Evolutionary conservation across 2,113 vertebrate genomes (phyloP).

Genomic region (Muscicapa adusta): DNA sequence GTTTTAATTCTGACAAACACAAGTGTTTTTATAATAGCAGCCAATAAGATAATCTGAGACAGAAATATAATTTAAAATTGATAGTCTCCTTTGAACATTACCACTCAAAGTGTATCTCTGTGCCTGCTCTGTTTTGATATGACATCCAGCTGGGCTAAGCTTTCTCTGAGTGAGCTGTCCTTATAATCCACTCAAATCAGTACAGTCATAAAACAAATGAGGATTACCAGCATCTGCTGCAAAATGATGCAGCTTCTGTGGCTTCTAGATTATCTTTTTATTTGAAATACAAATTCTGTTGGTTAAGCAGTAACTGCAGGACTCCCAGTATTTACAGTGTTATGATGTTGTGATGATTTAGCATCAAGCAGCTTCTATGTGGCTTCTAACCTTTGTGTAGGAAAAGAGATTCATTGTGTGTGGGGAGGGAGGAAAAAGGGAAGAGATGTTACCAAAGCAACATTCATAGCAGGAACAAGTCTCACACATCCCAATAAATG

Average conservation of each 20-base stretch:
- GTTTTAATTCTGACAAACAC: not conserved
- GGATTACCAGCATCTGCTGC: constrained; percentile 9
- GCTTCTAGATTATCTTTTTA: not conserved
- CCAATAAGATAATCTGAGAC: not conserved
- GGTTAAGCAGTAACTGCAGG: not conserved
- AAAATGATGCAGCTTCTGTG: not conserved
- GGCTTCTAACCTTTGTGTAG: not conserved
- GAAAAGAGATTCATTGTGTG: not conserved
- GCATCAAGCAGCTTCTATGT: not conserved
- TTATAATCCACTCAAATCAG: constrained; percentile 44
- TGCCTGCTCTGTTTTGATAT: not conserved
- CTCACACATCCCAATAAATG: not conserved
- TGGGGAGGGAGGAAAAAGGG: not conserved
- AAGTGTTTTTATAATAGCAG: not conserved
- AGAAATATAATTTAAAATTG: not conserved
- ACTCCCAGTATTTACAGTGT: not conserved
- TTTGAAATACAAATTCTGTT: not conserved
- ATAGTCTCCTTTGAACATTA: not conserved
- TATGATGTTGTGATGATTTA: not conserved
- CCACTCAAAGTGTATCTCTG: not conserved
- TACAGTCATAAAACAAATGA: constrained; percentile 29
- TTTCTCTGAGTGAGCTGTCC: not conserved
- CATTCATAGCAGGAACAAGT: accelerated
- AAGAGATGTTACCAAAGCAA: not conserved
- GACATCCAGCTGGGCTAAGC: constrained; percentile 7